Evolutionary conservation across 1,140 invertebrate genomes (phyloP), one percentile per base, ranked within the genome.

Genomic region (Cataglyphis hispanica): DNA sequence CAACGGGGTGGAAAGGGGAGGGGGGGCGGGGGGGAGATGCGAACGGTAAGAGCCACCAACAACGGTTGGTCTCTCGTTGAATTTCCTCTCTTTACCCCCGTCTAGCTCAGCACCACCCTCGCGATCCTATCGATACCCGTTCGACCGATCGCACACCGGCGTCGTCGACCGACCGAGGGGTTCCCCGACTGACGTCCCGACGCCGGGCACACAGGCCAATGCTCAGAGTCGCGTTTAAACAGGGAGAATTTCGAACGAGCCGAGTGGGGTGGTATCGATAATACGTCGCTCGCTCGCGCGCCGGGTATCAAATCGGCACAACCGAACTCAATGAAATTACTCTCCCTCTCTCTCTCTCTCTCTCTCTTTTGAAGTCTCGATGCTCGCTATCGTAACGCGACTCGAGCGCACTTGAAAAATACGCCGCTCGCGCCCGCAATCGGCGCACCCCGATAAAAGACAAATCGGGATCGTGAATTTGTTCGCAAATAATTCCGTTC

Each of bases 291-390:
- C 53, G 67, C 22, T 27, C 67, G 43, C 43, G 66, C 37, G 10
- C 8, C 22, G 8, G 8, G 43, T 83, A 74, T 72, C 78, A 40
- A 74, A 83, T 83, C 78, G 78, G 13, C 31, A 40, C 63, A 25
- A 19, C 34, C 53, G 34, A 81, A 81, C 58, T 81, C 66, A 46
- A 83, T 83, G 78, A 58, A 58, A 83, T 83, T 74, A 74, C 66
- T 40, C 34, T 11, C 34, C 2, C 13, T 22, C 34, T 4, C 34
- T 22, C 34, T 22, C n/a, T 40, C 63, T n/a, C 34, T 40, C n/a
- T 13, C 58, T 19, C 27, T 34, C 16, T 63, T 27, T 63, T 2
- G 40, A 43, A 13, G 10, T 70, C 66, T 70, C 25, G 40, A 31
- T 22, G 46, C 53, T 72, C 53, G 53, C 46, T 10, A 40, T n/a